Base-by-base conservation (phyloP, 2,113 vertebrate genomes). In the Tyto alba region DNA sequence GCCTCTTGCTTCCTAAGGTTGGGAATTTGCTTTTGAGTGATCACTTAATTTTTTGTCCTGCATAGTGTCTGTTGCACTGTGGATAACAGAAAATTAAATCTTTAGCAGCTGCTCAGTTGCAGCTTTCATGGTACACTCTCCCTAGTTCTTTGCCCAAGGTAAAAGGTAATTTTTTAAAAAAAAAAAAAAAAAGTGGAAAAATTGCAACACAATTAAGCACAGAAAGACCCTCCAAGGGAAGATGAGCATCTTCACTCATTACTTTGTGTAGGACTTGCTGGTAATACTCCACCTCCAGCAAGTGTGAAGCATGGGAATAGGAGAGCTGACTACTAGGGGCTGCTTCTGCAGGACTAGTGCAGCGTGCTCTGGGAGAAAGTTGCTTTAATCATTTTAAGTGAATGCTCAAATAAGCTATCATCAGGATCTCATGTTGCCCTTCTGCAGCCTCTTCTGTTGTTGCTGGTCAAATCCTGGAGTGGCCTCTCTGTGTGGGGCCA, bases 401-500 rank as follows among this genome's bases (percentile, higher is more conserved):
- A 53, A 53, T 36, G 60, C 66, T 93, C 38, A 30, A 48, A 53
- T 43, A 72, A 75, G 45, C 7, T 22, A 32, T 13, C 34, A 53
- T 60, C 71, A 53, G 72, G 41, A 67, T 59, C 32, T 79, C 0
- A 0, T 1, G 2, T 26, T 81, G 64, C 71, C 56, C 59, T 78
- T 88, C 52, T 75, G n/a, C 78, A 59, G 60, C 66, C 57, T 47
- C 10, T 53, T 20, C 48, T 84, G 29, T 5, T 32, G 71, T 13
- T n/a, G 32, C 13, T 36, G 10, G 27, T 9, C 34, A 9, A n/a
- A 20, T n/a, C 16, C 64, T 34, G 56, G 36, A 22, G 50, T 2
- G 38, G 12, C 8, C 48, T 47, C 34, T 15, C 5, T 15, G 20
- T 0, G 0, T 19, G 43, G 13, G 32, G 52, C 43, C 2, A 6